These are phyloP conservation scores for Drosophila lacteicornis DNA, from an alignment of 1,140 invertebrate genomes.

Conservation along the genomic window DNA sequence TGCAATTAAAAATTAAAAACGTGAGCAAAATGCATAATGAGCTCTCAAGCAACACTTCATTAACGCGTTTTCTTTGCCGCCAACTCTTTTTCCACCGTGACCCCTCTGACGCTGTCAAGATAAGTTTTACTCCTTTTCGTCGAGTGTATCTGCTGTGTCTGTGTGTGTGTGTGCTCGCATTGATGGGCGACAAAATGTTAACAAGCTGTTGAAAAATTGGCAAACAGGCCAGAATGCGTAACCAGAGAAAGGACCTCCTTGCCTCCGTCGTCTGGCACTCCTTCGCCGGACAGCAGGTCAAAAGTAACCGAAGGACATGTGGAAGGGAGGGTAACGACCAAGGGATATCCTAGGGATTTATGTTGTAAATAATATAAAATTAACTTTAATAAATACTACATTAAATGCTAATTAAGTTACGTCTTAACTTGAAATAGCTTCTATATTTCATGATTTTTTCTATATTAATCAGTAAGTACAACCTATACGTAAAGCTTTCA, in stretches of 20 bases:
- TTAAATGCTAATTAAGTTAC: no score
- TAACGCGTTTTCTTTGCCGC: conserved; percentile 69
- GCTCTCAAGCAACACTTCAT: conserved; percentile 79
- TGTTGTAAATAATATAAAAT: not conserved
- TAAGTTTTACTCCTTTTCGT: conserved; percentile 35
- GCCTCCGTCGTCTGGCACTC: not conserved
- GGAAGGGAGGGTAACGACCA: not conserved
- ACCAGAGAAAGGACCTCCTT: conserved; percentile 52
- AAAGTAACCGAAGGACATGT: not conserved
- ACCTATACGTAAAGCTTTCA: no score
- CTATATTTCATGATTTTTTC: no score
- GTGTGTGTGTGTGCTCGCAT: conserved; percentile 29
- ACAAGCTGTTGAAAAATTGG: conserved; percentile 80
- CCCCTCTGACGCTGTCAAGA: conserved; percentile 31
- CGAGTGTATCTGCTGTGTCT: not conserved
- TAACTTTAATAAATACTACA: no score
- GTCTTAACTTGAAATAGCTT: no score
- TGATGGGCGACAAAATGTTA: conserved; percentile 81
- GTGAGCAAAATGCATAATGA: conserved; percentile 82
- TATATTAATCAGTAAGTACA: no score
- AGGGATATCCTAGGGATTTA: conserved; percentile 1
- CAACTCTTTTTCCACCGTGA: not conserved
- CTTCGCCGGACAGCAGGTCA: not conserved
- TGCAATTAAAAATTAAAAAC: conserved; percentile 81
- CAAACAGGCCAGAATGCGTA: conserved; percentile 66